Percentiles rank a stretch among this genome's conserved stretches.
Conservation (phyloP, 2,113 vertebrate genomes). For the Plecotus auritus region DNA sequence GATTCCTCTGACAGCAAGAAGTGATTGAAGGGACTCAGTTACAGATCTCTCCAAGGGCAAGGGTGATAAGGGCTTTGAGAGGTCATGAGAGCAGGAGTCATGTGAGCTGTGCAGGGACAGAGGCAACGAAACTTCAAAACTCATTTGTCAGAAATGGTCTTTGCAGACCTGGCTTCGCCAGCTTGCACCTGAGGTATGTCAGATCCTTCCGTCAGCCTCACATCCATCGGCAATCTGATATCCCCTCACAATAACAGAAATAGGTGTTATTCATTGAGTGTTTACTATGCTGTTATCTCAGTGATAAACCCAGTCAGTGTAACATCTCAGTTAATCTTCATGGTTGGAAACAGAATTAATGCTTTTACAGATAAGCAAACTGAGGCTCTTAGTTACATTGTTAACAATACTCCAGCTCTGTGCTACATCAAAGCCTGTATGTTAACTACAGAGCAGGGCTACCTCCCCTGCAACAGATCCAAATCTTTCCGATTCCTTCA, state of each 20-base stretch:
- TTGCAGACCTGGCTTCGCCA: not conserved
- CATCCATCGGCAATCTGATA: not conserved
- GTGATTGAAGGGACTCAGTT: not conserved
- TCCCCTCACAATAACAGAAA: not conserved
- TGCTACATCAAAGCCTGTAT: not conserved
- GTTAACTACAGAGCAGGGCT: not conserved
- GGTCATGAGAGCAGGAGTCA: not conserved
- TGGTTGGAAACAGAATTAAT: not conserved
- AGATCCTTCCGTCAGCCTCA: not conserved
- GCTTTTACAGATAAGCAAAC: not conserved
- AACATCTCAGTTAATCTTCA: not conserved
- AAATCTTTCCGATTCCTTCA: not conserved
- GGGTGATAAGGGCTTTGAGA: not conserved
- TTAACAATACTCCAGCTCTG: not conserved
- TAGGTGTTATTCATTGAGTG: too few relatives aligned
- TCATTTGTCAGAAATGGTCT: not conserved
- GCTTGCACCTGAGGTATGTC: not conserved
- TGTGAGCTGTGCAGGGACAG: accelerated
- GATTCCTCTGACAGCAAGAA: not conserved
- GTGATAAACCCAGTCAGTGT: not conserved
- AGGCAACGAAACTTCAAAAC: not conserved
- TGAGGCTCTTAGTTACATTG: not conserved
- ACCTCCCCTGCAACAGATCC: not conserved
- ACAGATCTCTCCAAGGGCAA: not conserved
- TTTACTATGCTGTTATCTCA: not conserved